Conservation (phyloP, 1,140 invertebrate species). For the Drosophila aff. region DNA sequence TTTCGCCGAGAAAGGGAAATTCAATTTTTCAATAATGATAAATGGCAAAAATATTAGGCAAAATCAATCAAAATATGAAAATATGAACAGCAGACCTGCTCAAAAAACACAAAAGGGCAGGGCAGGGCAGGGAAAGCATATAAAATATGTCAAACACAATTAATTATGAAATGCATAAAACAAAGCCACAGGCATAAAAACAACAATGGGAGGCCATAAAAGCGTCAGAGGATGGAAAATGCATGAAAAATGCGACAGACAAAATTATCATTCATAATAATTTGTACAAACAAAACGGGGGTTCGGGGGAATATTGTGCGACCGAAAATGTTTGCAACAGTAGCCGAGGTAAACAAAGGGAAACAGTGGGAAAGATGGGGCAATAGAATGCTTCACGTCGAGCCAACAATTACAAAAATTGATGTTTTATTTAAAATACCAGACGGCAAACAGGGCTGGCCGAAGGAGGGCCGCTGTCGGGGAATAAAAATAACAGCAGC, state of each 20-base stretch:
- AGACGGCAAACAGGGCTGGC: slow-evolving; percentile 30
- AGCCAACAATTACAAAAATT: slow-evolving; percentile 69
- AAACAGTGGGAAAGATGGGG: slow-evolving; percentile 26
- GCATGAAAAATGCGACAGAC: slow-evolving; percentile 72
- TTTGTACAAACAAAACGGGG: slow-evolving; percentile 66
- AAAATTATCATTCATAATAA: slow-evolving; percentile 78
- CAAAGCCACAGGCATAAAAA: slow-evolving; percentile 56
- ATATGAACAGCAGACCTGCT: not conserved
- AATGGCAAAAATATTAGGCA: slow-evolving; percentile 55
- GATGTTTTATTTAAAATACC: slow-evolving; percentile 76
- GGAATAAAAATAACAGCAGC: slow-evolving; percentile 69
- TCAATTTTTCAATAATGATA: slow-evolving; percentile 39
- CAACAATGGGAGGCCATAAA: slow-evolving; percentile 55
- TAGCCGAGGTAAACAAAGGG: slow-evolving; percentile 45
- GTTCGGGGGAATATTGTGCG: not conserved
- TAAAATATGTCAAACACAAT: slow-evolving; percentile 72
- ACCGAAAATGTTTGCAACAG: slow-evolving; percentile 39
- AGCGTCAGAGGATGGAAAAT: slow-evolving; percentile 49
- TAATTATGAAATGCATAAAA: slow-evolving; percentile 77
- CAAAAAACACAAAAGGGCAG: slow-evolving; percentile 9
- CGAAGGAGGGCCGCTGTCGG: slow-evolving; percentile 4
- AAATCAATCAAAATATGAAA: slow-evolving; percentile 73
- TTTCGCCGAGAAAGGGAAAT: not conserved
- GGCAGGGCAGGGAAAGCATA: slow-evolving; percentile 13
- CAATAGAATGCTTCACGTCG: slow-evolving; percentile 52